A percentile compares a stretch with the other conserved stretches of the same genome.
Evolutionary conservation across 1,140 invertebrate species (phyloP).

Genomic region (Asobara japonica): DNA sequence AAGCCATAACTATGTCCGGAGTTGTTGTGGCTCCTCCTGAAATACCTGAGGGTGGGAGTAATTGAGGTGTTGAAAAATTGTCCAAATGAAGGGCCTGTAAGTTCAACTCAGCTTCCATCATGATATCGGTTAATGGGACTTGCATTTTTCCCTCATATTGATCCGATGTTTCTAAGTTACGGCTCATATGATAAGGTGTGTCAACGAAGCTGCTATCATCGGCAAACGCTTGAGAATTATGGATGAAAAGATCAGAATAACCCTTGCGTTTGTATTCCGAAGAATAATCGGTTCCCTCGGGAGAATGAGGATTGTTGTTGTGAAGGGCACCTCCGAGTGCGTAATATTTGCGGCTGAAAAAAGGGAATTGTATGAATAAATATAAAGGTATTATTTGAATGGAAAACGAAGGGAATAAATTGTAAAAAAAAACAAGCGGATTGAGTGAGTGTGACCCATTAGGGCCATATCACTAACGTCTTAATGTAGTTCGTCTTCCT

Average conservation of each 20-base stretch:
- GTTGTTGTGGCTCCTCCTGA: not conserved
- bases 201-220: not conserved
- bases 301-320: not conserved
- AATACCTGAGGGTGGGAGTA: not conserved
- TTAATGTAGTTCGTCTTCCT: no score
- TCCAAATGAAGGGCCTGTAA: not conserved
- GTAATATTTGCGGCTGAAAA: constrained; percentile 22
- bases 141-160: not conserved
- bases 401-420: no score
- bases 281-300: not conserved
- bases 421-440: no score
- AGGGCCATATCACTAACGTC: no score
- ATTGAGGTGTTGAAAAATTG: not conserved
- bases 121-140: not conserved
- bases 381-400: no score
- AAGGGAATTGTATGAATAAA: no score
- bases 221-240: not conserved
- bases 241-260: constrained; percentile 8
- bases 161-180: not conserved
- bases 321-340: not conserved
- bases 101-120: not conserved
- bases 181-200: no score
- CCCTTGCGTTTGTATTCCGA: constrained; percentile 21
- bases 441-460: no score
- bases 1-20: not conserved